phyloP scores from a whole-genome alignment of 2,888 invertebrate genomes.

The Pandemis heparana region DNA sequence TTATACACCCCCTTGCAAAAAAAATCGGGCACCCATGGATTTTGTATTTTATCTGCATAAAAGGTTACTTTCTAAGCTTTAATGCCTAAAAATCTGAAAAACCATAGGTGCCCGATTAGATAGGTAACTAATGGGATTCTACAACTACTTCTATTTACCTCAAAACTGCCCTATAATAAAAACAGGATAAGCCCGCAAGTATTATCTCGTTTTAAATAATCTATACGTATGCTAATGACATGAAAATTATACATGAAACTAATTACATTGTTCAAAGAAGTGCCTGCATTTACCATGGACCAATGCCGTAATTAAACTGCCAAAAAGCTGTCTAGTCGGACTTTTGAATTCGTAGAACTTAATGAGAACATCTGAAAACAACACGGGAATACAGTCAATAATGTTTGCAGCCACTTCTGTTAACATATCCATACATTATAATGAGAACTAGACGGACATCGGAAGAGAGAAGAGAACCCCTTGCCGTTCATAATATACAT shows the following conservation, averaged over 20 bases:
- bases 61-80: too few relatives aligned
- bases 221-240: neutral
- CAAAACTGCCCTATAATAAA: neutral
- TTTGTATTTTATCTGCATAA: too few relatives aligned
- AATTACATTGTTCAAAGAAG: slow-evolving; percentile 43
- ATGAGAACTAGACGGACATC: neutral
- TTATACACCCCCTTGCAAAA: too few relatives aligned
- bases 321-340: slow-evolving; percentile 70
- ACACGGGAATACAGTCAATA: slow-evolving; percentile 50
- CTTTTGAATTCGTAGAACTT: slow-evolving; percentile 63
- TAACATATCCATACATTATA: neutral
- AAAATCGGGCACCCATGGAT: too few relatives aligned
- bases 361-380: slow-evolving; percentile 79
- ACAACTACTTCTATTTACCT: too few relatives aligned
- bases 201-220: neutral
- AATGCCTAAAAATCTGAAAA: too few relatives aligned
- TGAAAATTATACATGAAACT: neutral
- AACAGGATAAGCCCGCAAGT: neutral
- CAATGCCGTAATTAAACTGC: slow-evolving; percentile 67
- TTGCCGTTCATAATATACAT: too few relatives aligned
- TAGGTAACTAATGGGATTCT: too few relatives aligned
- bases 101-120: too few relatives aligned
- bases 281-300: slow-evolving; percentile 77
- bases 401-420: slow-evolving; percentile 55
- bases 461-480: neutral